Base-by-base conservation (phyloP, 2,113 vertebrate genomes). In the Hemiscyllium ocellatum region DNA sequence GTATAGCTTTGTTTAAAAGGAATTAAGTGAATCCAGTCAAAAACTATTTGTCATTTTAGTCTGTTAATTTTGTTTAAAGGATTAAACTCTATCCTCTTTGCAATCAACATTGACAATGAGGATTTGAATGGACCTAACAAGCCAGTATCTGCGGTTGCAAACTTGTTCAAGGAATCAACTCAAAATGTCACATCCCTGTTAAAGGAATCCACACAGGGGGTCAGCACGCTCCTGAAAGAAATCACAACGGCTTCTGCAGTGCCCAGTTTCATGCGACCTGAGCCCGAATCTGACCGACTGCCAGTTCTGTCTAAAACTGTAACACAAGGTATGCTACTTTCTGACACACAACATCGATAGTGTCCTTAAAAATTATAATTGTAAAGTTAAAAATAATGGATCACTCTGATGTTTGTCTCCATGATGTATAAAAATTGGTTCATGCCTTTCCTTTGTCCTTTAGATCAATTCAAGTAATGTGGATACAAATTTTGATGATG, bases 41-140 rank as follows among this genome's bases (percentile, higher is more conserved):
- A 3, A 96, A 56, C 95, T 96, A 37, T 29, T 1, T 50, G 3
- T 47, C 56, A 80, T 24, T 5, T 83, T 80, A 19, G 20, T 33
- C 83, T 83, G 17, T 83, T 61, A 33, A 37, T 95, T 96, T 96
- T 94, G 0, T 96, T 26, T 95, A 4, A 97, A 99, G 99, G 99
- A 95, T 97, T 99, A 96, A 99, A 99, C 97, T 99, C 99, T 76
- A 99, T 99, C 96, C 97, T 99, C 96, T 99, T 99, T 96, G 99
- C 99, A 76, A 99, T 99, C 97, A 99, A 99, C 97, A 99, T 99
- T 7, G 99, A 99, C 97, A 99, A 99, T 97, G 98, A 97, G 13
- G 99, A 99, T 96, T 97, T 99, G 96, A 99, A 99, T 12, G 99
- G 99, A 33, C 96, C 98, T 96, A 96, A 96, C 96, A 98, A 98